Conservation (phyloP, 2,113 vertebrate species). For the Calcarius ornatus region DNA sequence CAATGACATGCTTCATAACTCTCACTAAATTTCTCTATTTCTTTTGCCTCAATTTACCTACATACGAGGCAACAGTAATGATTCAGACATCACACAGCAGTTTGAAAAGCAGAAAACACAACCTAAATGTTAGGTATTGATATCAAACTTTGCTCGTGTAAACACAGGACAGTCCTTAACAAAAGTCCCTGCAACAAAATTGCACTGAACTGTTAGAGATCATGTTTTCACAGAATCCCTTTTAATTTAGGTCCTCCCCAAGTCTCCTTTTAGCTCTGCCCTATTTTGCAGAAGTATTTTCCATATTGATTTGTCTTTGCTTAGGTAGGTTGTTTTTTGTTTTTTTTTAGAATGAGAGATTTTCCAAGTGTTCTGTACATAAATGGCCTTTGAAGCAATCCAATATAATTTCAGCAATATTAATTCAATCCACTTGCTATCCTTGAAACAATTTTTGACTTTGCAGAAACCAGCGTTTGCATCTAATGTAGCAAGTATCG, state of each 20-base stretch:
- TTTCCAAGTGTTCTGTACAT: slow-evolving; percentile 39
- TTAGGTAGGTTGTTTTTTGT: background rate
- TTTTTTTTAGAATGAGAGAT: background rate
- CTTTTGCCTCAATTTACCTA: background rate
- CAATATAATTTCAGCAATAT: slow-evolving; percentile 36
- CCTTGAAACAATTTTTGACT: slow-evolving; percentile 33
- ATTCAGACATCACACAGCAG: background rate
- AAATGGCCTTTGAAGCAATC: slow-evolving; percentile 42
- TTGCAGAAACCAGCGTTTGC: background rate
- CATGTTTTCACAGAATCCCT: background rate
- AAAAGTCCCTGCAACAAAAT: background rate
- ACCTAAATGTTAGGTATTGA: background rate
- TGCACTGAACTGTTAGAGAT: background rate
- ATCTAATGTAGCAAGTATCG: slow-evolving; percentile 40
- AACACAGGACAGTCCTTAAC: background rate
- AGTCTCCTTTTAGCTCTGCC: background rate
- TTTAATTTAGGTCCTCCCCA: background rate
- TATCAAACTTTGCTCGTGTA: background rate
- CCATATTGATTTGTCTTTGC: background rate
- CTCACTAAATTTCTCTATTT: background rate
- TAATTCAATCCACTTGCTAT: slow-evolving; percentile 39
- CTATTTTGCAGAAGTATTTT: background rate
- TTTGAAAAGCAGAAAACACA: background rate
- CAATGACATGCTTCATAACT: background rate
- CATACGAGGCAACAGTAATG: background rate